Percentiles rank a stretch among this genome's conserved stretches.
Conservation (phyloP, 2,888 invertebrate species). For the Eilema caniola region DNA sequence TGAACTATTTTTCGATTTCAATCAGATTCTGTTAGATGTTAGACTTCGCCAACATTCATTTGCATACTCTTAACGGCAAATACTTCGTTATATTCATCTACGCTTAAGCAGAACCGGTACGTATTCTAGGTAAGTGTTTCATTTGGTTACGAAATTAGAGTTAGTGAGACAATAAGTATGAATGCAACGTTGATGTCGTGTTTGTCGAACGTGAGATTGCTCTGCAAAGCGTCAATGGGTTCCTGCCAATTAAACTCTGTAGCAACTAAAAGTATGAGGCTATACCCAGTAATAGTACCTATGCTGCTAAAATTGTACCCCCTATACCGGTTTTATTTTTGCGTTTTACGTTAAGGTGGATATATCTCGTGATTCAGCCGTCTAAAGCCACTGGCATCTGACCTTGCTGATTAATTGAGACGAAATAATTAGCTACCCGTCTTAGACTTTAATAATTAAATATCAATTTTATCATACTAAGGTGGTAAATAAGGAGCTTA, state of each 20-base stretch:
- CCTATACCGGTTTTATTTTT: not conserved
- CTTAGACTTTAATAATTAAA: not conserved
- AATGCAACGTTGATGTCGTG: not conserved
- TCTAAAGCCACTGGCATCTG: not conserved
- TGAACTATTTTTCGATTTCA: constrained; percentile 1
- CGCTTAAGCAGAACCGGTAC: not conserved
- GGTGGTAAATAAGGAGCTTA: not conserved
- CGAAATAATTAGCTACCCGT: not conserved
- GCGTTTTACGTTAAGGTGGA: not conserved
- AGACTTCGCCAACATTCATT: not conserved
- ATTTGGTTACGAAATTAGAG: constrained; percentile 12
- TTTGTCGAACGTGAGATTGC: constrained; percentile 12
- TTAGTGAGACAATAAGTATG: not conserved
- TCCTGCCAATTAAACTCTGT: constrained; percentile 5
- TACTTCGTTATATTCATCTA: not conserved
- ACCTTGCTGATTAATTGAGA: not conserved
- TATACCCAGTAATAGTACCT: not conserved
- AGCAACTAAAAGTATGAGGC: not conserved
- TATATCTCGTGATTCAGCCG: not conserved
- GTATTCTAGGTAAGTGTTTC: constrained; percentile 5
- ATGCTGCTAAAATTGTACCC: not conserved
- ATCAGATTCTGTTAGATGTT: not conserved
- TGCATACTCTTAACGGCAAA: not conserved
- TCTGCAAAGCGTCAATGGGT: not conserved
- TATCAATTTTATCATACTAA: not conserved